Evolutionary conservation across 2,113 vertebrate genomes (phyloP).

Genomic region (Archocentrus centrarchus): DNA sequence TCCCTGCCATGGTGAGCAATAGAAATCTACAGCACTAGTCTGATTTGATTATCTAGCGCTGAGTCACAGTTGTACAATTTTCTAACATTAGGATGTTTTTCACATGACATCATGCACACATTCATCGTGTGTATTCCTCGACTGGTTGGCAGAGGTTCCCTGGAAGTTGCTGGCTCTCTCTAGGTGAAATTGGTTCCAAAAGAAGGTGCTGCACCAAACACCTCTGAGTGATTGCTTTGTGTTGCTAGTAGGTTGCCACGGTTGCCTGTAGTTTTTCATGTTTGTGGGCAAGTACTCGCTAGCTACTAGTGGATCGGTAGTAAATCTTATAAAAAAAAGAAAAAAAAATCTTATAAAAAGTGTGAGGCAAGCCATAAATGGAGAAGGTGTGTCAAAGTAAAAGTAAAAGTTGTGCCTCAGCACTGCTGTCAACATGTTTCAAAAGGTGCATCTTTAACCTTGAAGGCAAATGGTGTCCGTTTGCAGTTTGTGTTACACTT

Average conservation of each 20-base stretch:
- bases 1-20: slow-evolving; percentile 91
- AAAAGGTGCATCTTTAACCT: background rate
- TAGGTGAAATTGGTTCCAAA: background rate
- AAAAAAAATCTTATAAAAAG: no score
- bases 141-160: background rate
- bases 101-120: background rate
- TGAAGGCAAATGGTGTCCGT: no score
- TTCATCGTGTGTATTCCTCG: background rate
- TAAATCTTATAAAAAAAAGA: no score
- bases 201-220: slow-evolving; percentile 1
- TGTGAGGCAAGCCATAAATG: background rate
- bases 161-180: background rate
- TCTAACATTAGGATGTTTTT: background rate
- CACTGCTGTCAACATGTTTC: background rate
- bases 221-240: background rate
- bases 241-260: background rate
- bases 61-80: background rate
- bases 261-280: background rate
- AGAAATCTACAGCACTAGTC: background rate
- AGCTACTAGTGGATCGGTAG: no score
- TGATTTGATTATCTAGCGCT: background rate
- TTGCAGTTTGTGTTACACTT: background rate
- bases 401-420: background rate
- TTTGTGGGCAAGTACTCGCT: no score
- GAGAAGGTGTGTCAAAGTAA: background rate